Conservation (phyloP, 2,888 invertebrate species). For the Gonocerus acuteangulatus region DNA sequence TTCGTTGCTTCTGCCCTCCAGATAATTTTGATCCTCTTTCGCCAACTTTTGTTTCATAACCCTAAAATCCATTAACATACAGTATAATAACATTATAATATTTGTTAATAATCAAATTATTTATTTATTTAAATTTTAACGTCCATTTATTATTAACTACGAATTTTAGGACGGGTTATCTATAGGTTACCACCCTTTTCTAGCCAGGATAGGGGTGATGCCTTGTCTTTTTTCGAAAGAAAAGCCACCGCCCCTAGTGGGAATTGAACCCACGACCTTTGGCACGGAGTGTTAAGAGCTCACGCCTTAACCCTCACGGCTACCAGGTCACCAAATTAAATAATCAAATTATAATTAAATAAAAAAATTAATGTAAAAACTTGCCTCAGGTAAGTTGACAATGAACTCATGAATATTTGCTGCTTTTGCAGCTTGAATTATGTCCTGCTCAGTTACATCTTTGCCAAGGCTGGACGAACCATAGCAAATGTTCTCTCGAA, state of each 20-base stretch:
- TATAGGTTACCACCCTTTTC: no score
- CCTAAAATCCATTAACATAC: constrained; percentile 43
- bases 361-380: neutral
- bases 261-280: no score
- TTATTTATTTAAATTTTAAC: no score
- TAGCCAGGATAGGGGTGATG: no score
- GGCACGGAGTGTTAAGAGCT: no score
- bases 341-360: neutral
- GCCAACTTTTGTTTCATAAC: constrained; percentile 74
- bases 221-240: no score
- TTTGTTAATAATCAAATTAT: neutral
- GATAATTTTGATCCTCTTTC: constrained; percentile 73
- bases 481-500: constrained; percentile 55
- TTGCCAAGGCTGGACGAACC: constrained; percentile 41
- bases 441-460: constrained; percentile 22
- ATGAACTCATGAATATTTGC: constrained; percentile 53
- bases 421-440: constrained; percentile 46
- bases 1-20: constrained; percentile 85
- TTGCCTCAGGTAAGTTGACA: constrained; percentile 44
- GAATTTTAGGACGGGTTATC: no score
- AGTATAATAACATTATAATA: neutral
- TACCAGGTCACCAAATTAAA: neutral
- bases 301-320: no score
- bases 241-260: no score
- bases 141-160: no score